Base-by-base conservation (phyloP, 1,140 invertebrate species). In the Tetramorium alpestre region DNA sequence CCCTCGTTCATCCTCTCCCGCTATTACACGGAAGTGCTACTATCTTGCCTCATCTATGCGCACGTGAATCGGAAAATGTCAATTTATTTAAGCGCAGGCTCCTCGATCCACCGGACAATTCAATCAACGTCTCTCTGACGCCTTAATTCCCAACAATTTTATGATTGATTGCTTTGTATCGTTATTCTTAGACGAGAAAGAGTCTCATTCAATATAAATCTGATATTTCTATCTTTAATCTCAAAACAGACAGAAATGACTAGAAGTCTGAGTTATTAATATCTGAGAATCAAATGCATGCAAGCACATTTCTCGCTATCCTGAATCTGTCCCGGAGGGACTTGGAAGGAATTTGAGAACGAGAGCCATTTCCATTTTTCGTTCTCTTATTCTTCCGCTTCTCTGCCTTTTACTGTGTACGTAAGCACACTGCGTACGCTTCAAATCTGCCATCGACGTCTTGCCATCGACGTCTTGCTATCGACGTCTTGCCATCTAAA, bases 391-490 rank as follows among this genome's bases (percentile, higher is more conserved):
- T 51, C 60, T 3, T 4, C 54, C 47, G 33, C 69, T 58, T 25
- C 49, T 56, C 25, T 6, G 56, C n/a, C 41, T 78, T 58, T 78
- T 58, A 75, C n/a, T 58, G 56, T 47, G 13, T 28, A 4, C 33
- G 33, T 33, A 33, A 33, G 33, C 33, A 33, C 3, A 33, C 44
- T 8, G 76, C 38, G 38, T 41, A n/a, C n/a, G 22, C 56, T 11
- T 22, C 7, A 41, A 25, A 51, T 33, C 49, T 85, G 67, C 60
- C 54, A n/a, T 86, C 84, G 78, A 75, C 87, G 82, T 69, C 65
- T 18, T 18, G 22, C 41, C 65, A 28, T 72, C 78, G 3, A 33
- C 33, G 33, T 33, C 33, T 33, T 85, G 60, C 60, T 47, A n/a
- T 86, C 84, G 73, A 75, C 87, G 82, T 69, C 65, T 18, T 18